Conservation (phyloP, 2,888 invertebrate species). For the Catonia carolina region DNA sequence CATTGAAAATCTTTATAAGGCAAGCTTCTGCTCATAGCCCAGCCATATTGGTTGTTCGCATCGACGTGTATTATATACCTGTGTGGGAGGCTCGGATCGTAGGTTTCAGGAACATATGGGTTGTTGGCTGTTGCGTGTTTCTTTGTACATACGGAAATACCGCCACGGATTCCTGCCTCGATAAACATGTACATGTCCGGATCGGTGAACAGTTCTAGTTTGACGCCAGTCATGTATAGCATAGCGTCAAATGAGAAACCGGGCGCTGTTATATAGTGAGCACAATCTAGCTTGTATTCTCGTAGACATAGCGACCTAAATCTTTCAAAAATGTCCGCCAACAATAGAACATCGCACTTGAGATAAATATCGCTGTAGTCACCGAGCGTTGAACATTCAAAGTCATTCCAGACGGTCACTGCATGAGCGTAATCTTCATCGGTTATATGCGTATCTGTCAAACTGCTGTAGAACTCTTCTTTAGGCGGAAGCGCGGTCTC, state of each 20-base stretch:
- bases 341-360: constrained; percentile 24
- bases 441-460: too few relatives aligned
- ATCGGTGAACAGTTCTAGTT: too few relatives aligned
- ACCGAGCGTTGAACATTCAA: constrained; percentile 33
- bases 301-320: not conserved
- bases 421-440: constrained; percentile 29
- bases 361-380: constrained; percentile 38
- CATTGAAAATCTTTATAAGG: too few relatives aligned
- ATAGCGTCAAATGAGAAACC: constrained; percentile 39
- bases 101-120: constrained; percentile 23
- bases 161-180: constrained; percentile 34
- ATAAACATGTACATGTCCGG: constrained; percentile 26
- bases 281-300: constrained; percentile 36
- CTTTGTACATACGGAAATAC: constrained; percentile 31
- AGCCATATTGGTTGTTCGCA: too few relatives aligned
- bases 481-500: too few relatives aligned
- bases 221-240: constrained; percentile 26
- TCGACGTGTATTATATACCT: not conserved
- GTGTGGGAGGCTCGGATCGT: constrained; percentile 1
- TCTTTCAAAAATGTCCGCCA: too few relatives aligned
- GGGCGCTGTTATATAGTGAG: constrained; percentile 39
- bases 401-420: constrained; percentile 34
- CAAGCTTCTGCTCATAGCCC: too few relatives aligned
- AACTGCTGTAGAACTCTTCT: too few relatives aligned
- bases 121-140: constrained; percentile 37